Conservation (phyloP, 2,797 vertebrate genomes). For the Hyperoplus lanceolatus region DNA sequence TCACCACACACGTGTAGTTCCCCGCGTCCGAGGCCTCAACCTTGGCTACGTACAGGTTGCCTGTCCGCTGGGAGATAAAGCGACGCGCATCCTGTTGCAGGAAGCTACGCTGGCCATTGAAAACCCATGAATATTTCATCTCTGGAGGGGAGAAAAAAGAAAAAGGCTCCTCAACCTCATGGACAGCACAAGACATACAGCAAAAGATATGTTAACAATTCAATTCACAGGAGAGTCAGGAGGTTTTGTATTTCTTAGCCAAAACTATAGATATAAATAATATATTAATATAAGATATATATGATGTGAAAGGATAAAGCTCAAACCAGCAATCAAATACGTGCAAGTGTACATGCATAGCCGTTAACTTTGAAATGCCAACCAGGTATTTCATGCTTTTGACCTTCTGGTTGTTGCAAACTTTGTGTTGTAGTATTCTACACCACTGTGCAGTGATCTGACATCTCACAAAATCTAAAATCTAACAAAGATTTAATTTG, state of each 20-base stretch:
- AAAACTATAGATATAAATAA: slow-evolving; percentile 11
- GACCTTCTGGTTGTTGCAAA: neutral
- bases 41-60: slow-evolving; percentile 94
- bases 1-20: slow-evolving; percentile 94
- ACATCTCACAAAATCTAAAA: neutral
- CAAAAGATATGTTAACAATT: neutral
- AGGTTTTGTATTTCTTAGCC: slow-evolving; percentile 7
- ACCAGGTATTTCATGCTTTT: neutral
- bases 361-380: neutral
- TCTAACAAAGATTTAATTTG: neutral
- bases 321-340: neutral
- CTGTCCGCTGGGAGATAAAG: slow-evolving; percentile 93
- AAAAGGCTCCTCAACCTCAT: neutral
- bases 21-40: slow-evolving; percentile 91
- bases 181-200: slow-evolving; percentile 2
- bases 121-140: slow-evolving; percentile 94
- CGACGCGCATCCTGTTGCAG: slow-evolving; percentile 92
- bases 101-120: slow-evolving; percentile 89
- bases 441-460: neutral
- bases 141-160: slow-evolving; percentile 80
- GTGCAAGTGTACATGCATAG: neutral
- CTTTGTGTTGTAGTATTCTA: neutral
- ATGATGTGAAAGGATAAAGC: neutral
- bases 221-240: slow-evolving; percentile 11
- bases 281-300: too few species aligned